Conservation (phyloP, 2,113 vertebrate species). For the Laticauda laticaudata region DNA sequence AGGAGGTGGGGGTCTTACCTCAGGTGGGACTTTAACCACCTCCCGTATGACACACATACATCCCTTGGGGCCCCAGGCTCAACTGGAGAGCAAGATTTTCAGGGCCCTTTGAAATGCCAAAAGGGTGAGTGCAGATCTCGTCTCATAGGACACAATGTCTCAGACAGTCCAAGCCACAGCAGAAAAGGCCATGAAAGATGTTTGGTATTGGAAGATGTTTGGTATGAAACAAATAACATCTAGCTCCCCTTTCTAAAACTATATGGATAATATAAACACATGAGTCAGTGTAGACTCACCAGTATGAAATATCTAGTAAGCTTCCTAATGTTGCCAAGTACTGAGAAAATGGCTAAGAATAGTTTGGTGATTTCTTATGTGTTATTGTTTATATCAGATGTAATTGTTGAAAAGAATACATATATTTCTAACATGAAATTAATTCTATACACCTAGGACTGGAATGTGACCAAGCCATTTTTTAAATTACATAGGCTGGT, state of each 20-base stretch:
- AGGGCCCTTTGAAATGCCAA: not conserved
- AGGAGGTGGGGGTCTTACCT: not conserved
- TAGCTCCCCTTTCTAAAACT: not conserved
- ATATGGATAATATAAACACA: conserved; percentile 3
- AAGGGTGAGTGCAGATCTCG: not conserved
- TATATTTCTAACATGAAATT: too few relatives aligned
- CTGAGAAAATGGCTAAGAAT: not conserved
- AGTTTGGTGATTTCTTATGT: too few relatives aligned
- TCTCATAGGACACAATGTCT: not conserved
- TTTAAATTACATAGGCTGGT: not conserved
- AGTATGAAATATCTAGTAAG: conserved; percentile 26
- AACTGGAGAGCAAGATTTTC: not conserved
- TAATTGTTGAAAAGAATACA: too few relatives aligned
- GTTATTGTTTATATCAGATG: too few relatives aligned
- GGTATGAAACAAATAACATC: conserved; percentile 11
- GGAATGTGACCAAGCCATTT: conserved; percentile 29
- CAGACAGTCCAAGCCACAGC: not conserved
- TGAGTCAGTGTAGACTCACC: conserved; percentile 5
- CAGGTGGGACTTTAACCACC: not conserved
- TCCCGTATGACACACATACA: not conserved
- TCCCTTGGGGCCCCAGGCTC: not conserved
- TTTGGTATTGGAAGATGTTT: not conserved
- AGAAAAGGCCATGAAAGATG: not conserved
- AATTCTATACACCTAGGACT: too few relatives aligned
- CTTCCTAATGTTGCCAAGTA: not conserved